Evolutionary conservation across 2,888 invertebrate genomes (phyloP).

Genomic region (Lathronympha strigana): DNA sequence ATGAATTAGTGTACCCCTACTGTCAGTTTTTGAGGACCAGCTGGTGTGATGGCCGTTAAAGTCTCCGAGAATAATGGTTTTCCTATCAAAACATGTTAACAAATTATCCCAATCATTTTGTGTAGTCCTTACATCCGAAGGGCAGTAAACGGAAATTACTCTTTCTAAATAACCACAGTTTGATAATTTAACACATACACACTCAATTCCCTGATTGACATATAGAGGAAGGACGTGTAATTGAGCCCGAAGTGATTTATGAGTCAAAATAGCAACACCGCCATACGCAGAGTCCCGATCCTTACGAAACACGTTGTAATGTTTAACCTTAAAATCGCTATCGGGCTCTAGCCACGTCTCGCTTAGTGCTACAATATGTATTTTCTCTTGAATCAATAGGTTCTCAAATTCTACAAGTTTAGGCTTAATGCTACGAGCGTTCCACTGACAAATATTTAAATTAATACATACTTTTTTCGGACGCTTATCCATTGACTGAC

Average conservation of each 20-base stretch:
- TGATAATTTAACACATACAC: conserved; percentile 19
- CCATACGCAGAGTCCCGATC: background rate
- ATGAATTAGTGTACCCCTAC: background rate
- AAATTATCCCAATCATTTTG: background rate
- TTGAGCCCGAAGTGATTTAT: conserved; percentile 1
- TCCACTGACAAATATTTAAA: conserved; percentile 47
- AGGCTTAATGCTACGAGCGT: conserved; percentile 48
- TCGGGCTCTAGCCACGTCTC: conserved; percentile 49
- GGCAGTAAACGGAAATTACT: background rate
- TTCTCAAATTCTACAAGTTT: conserved; percentile 43
- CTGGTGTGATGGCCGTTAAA: background rate
- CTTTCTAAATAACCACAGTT: background rate
- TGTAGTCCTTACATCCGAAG: background rate
- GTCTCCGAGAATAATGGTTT: background rate
- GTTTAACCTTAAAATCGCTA: conserved; percentile 37
- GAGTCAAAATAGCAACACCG: conserved; percentile 2
- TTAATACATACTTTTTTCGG: background rate
- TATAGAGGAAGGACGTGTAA: background rate
- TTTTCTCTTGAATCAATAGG: conserved; percentile 45
- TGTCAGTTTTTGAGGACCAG: background rate
- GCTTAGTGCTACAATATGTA: conserved; percentile 19
- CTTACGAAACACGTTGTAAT: conserved; percentile 41
- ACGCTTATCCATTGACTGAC: conserved; percentile 16
- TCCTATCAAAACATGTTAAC: background rate
- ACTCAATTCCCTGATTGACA: conserved; percentile 26